Conservation (phyloP, 92 coral and sea anemone genomes). For the Parazoanthus atlanticus region DNA sequence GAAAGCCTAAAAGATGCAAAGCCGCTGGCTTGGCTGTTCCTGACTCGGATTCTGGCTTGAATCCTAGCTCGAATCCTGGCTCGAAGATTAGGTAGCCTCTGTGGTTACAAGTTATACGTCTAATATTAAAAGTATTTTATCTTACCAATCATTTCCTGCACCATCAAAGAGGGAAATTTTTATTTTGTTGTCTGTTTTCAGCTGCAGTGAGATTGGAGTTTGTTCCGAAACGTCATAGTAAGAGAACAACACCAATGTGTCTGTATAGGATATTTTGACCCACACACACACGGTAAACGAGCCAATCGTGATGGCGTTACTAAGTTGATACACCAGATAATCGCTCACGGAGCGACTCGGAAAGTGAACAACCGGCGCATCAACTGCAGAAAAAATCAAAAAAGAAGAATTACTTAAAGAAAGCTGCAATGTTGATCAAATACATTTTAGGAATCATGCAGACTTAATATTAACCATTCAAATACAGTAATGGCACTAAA, state of each 20-base stretch:
- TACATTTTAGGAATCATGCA: no score
- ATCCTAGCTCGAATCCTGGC: no score
- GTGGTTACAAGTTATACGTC: no score
- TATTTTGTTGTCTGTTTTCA: not conserved
- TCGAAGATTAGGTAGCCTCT: no score
- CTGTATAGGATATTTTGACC: not conserved
- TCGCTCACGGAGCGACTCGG: not conserved
- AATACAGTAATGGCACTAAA: no score
- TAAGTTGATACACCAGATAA: not conserved
- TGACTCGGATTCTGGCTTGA: no score
- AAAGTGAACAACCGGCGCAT: constrained; percentile 7
- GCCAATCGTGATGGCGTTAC: not conserved
- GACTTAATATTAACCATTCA: no score
- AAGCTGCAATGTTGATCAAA: no score
- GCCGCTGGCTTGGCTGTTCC: no score
- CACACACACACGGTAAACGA: constrained; percentile 15
- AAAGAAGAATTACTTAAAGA: no score
- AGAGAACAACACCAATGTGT: not conserved
- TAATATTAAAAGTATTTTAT: not conserved
- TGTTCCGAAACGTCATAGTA: not conserved
- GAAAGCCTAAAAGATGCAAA: no score
- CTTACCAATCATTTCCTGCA: constrained; percentile 4
- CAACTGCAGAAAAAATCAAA: constrained; percentile 5
- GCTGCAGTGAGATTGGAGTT: not conserved
- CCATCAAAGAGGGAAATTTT: not conserved